phyloP scores from a whole-genome alignment of 2,888 invertebrate genomes.

The Copidosoma aretas region DNA sequence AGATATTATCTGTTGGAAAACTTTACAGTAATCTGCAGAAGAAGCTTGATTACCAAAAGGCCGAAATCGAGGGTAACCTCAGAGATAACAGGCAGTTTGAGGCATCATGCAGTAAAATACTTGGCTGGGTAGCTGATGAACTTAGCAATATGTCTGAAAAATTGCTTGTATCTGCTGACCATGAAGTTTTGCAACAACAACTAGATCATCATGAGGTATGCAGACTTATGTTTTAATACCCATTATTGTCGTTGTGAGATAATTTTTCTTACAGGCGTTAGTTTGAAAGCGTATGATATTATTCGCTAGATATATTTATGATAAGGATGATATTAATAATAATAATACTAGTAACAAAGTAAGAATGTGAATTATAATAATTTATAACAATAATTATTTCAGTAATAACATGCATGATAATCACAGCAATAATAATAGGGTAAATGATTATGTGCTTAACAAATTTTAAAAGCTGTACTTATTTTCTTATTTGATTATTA shows the following conservation, averaged over 20 bases:
- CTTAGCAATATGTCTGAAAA: slow-evolving; percentile 78
- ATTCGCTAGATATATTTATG: no score
- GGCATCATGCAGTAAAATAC: slow-evolving; percentile 84
- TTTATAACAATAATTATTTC: no score
- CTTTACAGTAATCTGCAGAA: slow-evolving; percentile 88
- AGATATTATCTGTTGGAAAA: slow-evolving; percentile 83
- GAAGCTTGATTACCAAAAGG: slow-evolving; percentile 87
- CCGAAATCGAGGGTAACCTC: slow-evolving; percentile 85
- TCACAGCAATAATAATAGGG: no score
- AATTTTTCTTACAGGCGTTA: slow-evolving; percentile 1
- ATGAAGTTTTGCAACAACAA: slow-evolving; percentile 83
- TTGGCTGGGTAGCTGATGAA: slow-evolving; percentile 88
- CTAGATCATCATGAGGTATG: slow-evolving; percentile 79
- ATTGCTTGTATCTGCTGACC: slow-evolving; percentile 85
- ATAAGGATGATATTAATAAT: no score
- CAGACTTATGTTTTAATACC: not conserved
- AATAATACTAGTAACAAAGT: no score
- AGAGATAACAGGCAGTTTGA: slow-evolving; percentile 91
- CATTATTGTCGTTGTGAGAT: no score
- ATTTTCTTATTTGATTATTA: slow-evolving; percentile 4
- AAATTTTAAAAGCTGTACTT: no score
- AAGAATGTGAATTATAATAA: no score
- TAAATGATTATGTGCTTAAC: no score
- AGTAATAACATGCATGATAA: no score
- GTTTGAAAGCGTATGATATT: no score